Evolutionary conservation across 2,888 invertebrate genomes (phyloP).

Genomic region (Stegophylla sp.): DNA sequence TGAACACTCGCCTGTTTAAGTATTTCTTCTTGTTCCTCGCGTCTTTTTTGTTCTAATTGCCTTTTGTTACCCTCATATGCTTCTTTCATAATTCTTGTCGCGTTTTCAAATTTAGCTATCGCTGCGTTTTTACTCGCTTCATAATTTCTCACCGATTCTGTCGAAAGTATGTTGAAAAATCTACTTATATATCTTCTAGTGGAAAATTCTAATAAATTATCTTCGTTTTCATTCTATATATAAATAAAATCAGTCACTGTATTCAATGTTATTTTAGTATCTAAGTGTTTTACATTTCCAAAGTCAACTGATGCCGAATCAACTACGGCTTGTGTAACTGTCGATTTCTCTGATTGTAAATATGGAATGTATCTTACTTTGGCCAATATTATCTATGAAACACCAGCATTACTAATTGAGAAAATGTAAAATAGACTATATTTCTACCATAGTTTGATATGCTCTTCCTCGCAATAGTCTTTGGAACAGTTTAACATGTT

Average conservation of each 20-base stretch:
- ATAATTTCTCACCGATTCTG: no score
- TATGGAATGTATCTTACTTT: neutral
- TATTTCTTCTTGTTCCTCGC: no score
- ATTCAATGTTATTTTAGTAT: neutral
- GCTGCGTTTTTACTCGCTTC: no score
- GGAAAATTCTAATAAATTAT: neutral
- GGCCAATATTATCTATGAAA: neutral
- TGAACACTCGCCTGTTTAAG: no score
- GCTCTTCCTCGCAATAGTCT: constrained; percentile 14
- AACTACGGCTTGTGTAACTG: no score
- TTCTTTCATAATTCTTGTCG: no score
- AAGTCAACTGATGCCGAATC: no score
- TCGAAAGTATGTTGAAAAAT: neutral
- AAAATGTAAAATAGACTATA: neutral
- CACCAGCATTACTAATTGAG: neutral
- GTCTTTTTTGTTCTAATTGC: no score
- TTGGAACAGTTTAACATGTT: neutral
- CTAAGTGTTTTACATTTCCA: no score
- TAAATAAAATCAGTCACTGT: neutral
- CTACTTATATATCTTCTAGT: neutral
- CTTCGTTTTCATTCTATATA: neutral
- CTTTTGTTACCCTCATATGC: no score
- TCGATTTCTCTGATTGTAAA: no score
- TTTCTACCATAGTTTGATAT: constrained; percentile 17
- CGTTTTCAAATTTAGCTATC: no score